Base-by-base conservation (phyloP, 2,888 invertebrate species). In the Psylliodes chrysocephalus region DNA sequence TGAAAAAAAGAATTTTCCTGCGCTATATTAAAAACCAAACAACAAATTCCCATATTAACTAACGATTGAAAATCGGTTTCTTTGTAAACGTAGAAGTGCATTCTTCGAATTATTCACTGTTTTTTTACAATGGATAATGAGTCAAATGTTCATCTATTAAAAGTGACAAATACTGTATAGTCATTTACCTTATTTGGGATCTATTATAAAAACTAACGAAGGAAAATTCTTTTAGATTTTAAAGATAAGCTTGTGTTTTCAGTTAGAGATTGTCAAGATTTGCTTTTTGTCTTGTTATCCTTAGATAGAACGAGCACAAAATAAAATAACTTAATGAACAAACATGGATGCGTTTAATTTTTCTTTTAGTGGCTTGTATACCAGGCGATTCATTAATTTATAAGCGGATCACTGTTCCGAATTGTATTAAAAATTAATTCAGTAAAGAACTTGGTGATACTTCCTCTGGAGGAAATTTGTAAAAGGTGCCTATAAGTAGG, bases 121-220 rank as follows among this genome's bases (percentile, higher is more conserved):
- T 72, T 73, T 75, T 73, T 69, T 64, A 65, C 67, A 69, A 66
- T 54, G 65, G 52, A 62, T 69, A 70, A 68, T 70, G 68, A 70
- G 68, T 65, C 54, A 66, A 70, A 70, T 68, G 70, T 70, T 66
- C 66, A 66, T 68, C 59, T 68, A 61, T 68, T 70, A 63, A 63
- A 68, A 62, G 59, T 64, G 66, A 66, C 64, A 66, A 67, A 69
- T 64, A 65, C 63, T 66, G 61, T 56, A 65, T 59, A 59, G 59
- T 44, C 67, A 55, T 67, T 64, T 60, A 30, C 62, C 65, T 65
- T 68, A 68, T 68, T 65, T 53, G 60, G 66, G 17, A 25, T 4
- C 40, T 30, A 46, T 55, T 59, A 44, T 40, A 51, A 46, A 42
- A 25, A 14, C 42, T 59, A 67, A 67, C 64, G 57, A 67, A 59